phyloP scores from a whole-genome alignment of 2,888 invertebrate genomes.

The Hedya salicella region DNA sequence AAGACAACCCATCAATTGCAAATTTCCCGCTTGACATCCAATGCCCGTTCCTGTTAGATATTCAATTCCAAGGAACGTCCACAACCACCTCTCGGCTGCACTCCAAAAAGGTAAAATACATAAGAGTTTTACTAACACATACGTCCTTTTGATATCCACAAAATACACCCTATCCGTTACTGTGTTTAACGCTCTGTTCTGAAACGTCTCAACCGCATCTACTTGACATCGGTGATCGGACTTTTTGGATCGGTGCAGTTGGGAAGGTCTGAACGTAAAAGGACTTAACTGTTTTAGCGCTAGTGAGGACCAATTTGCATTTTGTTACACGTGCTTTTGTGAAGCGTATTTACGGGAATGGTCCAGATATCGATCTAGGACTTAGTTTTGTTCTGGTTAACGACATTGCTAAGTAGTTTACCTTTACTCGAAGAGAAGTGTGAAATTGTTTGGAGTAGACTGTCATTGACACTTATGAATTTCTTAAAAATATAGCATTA shows the following conservation, averaged over 20 bases:
- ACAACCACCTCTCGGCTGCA: constrained; percentile 4
- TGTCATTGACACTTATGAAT: background rate
- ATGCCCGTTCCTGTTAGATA: constrained; percentile 15
- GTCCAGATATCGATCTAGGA: constrained; percentile 26
- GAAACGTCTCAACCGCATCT: background rate
- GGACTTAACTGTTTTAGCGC: constrained; percentile 34
- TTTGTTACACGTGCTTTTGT: constrained; percentile 35
- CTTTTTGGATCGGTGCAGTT: background rate
- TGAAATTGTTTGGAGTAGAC: background rate
- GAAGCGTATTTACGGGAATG: constrained; percentile 23
- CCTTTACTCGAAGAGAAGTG: background rate
- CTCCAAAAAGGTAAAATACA: background rate
- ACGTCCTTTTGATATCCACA: background rate
- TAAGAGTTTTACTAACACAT: background rate
- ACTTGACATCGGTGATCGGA: background rate
- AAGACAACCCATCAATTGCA: constrained; percentile 24
- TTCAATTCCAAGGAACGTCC: constrained; percentile 30
- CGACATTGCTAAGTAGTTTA: background rate
- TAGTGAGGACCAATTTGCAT: constrained; percentile 35
- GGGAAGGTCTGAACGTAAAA: constrained; percentile 4
- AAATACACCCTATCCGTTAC: constrained; percentile 3
- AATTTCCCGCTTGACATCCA: constrained; percentile 1
- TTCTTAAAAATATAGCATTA: no score
- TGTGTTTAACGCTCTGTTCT: background rate
- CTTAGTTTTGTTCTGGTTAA: background rate